Evolutionary conservation across 2,888 invertebrate species (phyloP), one percentile per base, ranked within the genome.

Genomic region (Gibbula magus): DNA sequence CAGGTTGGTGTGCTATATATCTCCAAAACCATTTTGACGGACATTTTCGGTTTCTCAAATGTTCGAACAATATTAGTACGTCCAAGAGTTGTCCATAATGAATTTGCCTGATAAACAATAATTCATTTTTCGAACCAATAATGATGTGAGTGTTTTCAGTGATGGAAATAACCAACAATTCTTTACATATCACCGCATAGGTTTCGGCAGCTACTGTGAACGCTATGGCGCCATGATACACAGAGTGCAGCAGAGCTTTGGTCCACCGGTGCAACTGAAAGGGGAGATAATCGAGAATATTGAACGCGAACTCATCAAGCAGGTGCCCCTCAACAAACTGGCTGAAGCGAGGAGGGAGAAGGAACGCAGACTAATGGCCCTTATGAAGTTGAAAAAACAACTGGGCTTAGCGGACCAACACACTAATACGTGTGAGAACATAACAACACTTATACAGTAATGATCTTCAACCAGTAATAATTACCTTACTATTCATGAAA

Each of bases 331-430:
- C n/a, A 86, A 89, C 20, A 79, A 83, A 56, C 79, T 92, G 5
- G 82, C 83, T 3, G 86, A 87, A 25, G 82, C 91, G 25, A 81
- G 91, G 70, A 78, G 85, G 52, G 91, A 91, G 91, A 84, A 92
- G 56, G 91, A 92, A 83, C 82, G 81, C 7, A 82, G 90, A 53
- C 83, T 92, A 20, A 87, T 90, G 0, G 88, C 87, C 18, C 86
- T 92, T 16, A 88, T 90, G 16, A 91, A 90, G 82, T 86, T 92
- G 5, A 91, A 91, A 78, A 82, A 82, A 29, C 85, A 89, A 13
- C 75, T 90, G 78, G 83, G 86, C 29, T 5, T 13, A 7, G 61
- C 45, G 4, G 45, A 45, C 45, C 45, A 10, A 1, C 45, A 45
- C 10, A 45, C 10, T 45, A 45, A 45, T 10, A 45, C 5, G 35